These are phyloP conservation scores for Archaeoteleia sp. DNA, from an alignment of 2,888 invertebrate genomes.

Conservation along the genomic window DNA sequence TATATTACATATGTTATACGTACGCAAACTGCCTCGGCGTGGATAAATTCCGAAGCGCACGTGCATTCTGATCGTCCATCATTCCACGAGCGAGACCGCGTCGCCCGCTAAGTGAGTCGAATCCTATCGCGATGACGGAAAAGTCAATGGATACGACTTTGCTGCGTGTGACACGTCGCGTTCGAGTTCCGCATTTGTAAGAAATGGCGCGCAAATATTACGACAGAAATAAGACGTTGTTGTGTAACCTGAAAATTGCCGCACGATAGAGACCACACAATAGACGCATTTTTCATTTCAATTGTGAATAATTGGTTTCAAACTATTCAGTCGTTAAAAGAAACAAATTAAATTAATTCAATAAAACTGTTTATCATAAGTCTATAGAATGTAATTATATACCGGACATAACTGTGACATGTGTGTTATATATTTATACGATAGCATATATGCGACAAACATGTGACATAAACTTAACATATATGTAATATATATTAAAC, in stretches of 20 bases:
- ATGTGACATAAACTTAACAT: too few species aligned
- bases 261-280: too few species aligned
- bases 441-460: too few species aligned
- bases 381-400: too few species aligned
- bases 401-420: too few species aligned
- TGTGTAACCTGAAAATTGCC: conserved; percentile 7
- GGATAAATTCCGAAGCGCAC: conserved; percentile 47
- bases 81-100: conserved; percentile 8
- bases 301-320: too few species aligned
- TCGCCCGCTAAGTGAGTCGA: conserved; percentile 8
- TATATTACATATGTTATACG: conserved; percentile 31
- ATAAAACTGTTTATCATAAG: too few species aligned
- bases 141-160: conserved; percentile 16
- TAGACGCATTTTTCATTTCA: too few species aligned
- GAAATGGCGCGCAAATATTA: conserved; percentile 13
- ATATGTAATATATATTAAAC: too few species aligned
- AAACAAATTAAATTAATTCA: too few species aligned
- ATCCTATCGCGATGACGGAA: conserved; percentile 32
- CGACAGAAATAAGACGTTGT: conserved; percentile 8
- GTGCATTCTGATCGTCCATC: conserved; percentile 49
- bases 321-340: too few species aligned
- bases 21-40: conserved; percentile 18
- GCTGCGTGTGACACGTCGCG: conserved; percentile 16
- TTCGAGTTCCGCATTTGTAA: conserved; percentile 15
- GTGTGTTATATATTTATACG: too few species aligned